A percentile compares a stretch with the other conserved stretches of the same genome.
Conservation (phyloP, 2,113 vertebrate genomes). For the Natator depressus region DNA sequence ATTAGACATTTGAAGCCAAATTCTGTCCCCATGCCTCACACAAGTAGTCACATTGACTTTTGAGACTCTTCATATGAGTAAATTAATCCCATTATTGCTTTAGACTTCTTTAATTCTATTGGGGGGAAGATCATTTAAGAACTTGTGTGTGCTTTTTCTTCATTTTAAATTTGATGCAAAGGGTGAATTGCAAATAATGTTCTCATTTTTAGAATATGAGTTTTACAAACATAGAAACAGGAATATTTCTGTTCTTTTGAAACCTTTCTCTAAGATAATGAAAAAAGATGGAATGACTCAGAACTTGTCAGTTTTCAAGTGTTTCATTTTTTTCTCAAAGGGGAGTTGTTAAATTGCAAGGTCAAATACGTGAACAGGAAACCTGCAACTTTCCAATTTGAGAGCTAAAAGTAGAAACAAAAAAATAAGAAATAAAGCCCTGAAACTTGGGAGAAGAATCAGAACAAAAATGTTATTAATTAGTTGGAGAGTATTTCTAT, state of each 20-base stretch:
- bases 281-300: background rate
- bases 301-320: background rate
- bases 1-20: background rate
- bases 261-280: slow-evolving; percentile 11
- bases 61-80: background rate
- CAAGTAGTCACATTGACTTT: too few species aligned
- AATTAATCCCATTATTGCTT: background rate
- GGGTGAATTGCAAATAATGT: background rate
- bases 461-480: background rate
- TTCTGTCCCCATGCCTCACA: background rate
- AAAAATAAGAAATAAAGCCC: background rate
- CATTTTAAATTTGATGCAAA: slow-evolving; percentile 7
- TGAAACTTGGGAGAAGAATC: background rate
- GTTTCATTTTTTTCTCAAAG: slow-evolving; percentile 26
- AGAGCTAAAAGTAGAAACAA: background rate
- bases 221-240: background rate
- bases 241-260: slow-evolving; percentile 10
- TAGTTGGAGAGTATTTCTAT: background rate
- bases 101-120: background rate
- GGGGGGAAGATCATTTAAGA: slow-evolving; percentile 38
- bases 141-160: slow-evolving; percentile 33
- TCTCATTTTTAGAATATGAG: slow-evolving; percentile 11
- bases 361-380: background rate
- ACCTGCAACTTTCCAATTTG: background rate
- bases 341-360: background rate